These are phyloP conservation scores for Isurus oxyrinchus DNA, from an alignment of 2,113 vertebrate genomes.

Conservation along the genomic window DNA sequence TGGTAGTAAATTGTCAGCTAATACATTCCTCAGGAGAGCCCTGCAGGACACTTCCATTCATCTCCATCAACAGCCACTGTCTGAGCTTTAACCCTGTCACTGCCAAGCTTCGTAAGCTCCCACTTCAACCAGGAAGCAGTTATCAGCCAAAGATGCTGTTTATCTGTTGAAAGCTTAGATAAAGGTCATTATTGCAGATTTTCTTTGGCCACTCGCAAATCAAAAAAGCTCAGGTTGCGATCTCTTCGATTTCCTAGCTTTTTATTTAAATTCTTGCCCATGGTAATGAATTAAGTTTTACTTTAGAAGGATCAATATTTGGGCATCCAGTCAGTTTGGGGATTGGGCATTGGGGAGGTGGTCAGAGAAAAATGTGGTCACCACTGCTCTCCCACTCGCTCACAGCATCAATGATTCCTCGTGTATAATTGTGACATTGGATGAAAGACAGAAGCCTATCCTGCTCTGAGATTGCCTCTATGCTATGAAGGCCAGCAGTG, in stretches of 20 bases:
- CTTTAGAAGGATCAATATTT: neutral
- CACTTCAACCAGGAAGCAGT: neutral
- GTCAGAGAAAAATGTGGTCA: neutral
- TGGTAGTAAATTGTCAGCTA: slow-evolving; percentile 47
- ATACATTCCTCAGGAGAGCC: slow-evolving; percentile 48
- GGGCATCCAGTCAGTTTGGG: neutral
- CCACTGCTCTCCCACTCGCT: neutral
- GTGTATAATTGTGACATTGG: neutral
- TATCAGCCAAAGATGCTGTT: too few species aligned
- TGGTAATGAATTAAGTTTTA: neutral
- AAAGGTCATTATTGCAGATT: neutral
- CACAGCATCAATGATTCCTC: neutral
- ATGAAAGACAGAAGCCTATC: neutral
- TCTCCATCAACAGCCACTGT: slow-evolving; percentile 46
- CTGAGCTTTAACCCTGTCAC: slow-evolving; percentile 17
- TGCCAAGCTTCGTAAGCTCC: neutral
- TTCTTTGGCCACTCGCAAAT: neutral
- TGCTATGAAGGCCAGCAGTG: neutral
- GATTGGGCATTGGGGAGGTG: neutral
- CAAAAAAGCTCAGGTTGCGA: neutral
- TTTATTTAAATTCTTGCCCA: neutral
- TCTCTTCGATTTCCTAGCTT: neutral
- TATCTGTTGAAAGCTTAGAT: neutral
- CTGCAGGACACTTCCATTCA: slow-evolving; percentile 45
- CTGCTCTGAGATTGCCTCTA: neutral